Evolutionary conservation across 1,140 invertebrate species (phyloP).

Genomic region (Maniola jurtina): DNA sequence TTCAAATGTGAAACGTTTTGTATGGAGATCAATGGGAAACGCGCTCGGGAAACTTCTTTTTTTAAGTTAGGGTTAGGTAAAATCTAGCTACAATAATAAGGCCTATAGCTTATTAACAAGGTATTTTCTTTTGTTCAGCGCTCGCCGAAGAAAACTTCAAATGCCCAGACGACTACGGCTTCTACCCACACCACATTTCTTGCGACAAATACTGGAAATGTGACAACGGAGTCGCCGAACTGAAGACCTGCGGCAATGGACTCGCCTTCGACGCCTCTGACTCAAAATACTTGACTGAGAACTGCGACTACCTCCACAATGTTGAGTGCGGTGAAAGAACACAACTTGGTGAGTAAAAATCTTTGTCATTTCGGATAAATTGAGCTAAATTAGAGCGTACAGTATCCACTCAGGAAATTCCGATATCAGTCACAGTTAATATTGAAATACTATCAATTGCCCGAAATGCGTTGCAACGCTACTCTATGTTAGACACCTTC

Average conservation of each 20-base stretch:
- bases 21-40: too few relatives aligned
- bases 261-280: conserved; percentile 94
- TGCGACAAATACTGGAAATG: conserved; percentile 98
- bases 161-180: conserved; percentile 96
- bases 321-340: conserved; percentile 95
- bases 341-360: conserved; percentile 84
- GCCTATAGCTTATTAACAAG: conserved; percentile 1
- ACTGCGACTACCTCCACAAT: conserved; percentile 97
- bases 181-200: conserved; percentile 92
- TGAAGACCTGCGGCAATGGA: conserved; percentile 96
- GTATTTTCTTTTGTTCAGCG: conserved; percentile 78
- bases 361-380: background rate
- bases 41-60: too few relatives aligned
- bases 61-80: too few relatives aligned
- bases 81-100: background rate
- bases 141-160: conserved; percentile 90
- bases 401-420: too few relatives aligned
- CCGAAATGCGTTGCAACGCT: too few relatives aligned
- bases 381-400: background rate
- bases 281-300: conserved; percentile 93
- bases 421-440: too few relatives aligned
- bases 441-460: too few relatives aligned
- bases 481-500: too few relatives aligned
- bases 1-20: too few relatives aligned
- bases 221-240: conserved; percentile 91